These are phyloP conservation scores for Trichomycterus rosablanca DNA, from an alignment of 2,113 vertebrate genomes.

Conservation along the genomic window DNA sequence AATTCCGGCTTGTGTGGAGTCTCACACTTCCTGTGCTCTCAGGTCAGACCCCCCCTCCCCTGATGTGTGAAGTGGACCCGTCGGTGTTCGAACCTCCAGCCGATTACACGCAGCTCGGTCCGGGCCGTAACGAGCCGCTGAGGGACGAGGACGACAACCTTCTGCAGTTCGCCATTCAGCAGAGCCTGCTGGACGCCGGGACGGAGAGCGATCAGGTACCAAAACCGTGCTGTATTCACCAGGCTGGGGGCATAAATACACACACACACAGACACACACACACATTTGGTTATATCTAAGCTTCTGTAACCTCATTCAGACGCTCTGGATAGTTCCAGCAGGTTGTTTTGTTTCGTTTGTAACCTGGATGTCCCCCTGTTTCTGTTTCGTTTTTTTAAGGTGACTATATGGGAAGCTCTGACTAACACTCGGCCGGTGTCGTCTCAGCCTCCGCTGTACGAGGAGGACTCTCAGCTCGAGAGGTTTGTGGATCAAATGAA, in stretches of 20 bases:
- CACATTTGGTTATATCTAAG: too few relatives aligned
- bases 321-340: too few relatives aligned
- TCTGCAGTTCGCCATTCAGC: slow-evolving; percentile 92
- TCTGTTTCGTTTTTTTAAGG: slow-evolving; percentile 58
- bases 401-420: slow-evolving; percentile 92
- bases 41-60: slow-evolving; percentile 63
- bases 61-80: slow-evolving; percentile 84
- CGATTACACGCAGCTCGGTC: slow-evolving; percentile 84
- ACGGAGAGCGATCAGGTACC: slow-evolving; percentile 86
- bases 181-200: slow-evolving; percentile 87
- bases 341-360: too few relatives aligned
- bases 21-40: neutral
- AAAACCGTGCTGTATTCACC: too few relatives aligned
- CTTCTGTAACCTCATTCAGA: too few relatives aligned
- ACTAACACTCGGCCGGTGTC: slow-evolving; percentile 78
- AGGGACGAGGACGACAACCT: slow-evolving; percentile 88
- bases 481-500: slow-evolving; percentile 64
- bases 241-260: too few relatives aligned
- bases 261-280: too few relatives aligned
- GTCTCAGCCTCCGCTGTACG: slow-evolving; percentile 69
- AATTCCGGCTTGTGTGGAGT: too few relatives aligned
- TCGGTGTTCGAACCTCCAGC: slow-evolving; percentile 83
- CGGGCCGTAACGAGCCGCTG: slow-evolving; percentile 83
- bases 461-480: slow-evolving; percentile 87
- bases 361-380: neutral